Percentiles rank a stretch among this genome's conserved stretches.
These are phyloP conservation scores for Tragelaphus imberbis DNA, from an alignment of 2,113 vertebrate genomes.

Conservation along the genomic window DNA sequence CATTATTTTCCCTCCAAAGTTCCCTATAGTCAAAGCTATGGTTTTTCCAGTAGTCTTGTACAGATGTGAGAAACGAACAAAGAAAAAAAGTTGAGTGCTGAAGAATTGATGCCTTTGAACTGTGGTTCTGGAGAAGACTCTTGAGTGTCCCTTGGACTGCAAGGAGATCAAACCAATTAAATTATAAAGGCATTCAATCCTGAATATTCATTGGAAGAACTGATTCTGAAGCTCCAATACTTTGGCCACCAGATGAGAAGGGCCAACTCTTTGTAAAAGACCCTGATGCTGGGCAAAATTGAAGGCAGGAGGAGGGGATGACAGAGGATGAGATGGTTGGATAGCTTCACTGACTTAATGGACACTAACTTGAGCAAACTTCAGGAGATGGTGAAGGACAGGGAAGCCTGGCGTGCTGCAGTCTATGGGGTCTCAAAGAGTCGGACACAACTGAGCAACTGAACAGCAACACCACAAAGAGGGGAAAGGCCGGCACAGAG, in stretches of 20 bases:
- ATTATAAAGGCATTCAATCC: neutral
- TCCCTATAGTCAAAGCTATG: neutral
- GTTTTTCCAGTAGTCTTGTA: neutral
- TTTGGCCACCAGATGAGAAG: neutral
- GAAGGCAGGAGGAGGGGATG: neutral
- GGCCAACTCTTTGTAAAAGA: neutral
- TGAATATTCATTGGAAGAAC: neutral
- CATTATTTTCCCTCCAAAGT: neutral
- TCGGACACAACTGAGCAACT: neutral
- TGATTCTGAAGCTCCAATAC: neutral
- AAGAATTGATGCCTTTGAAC: neutral
- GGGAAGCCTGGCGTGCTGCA: fast-evolving
- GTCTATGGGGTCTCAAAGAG: neutral
- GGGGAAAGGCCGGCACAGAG: neutral
- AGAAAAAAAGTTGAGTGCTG: neutral
- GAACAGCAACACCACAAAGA: neutral
- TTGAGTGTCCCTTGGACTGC: neutral
- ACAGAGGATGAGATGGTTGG: neutral
- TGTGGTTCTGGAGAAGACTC: neutral
- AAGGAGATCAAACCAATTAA: neutral
- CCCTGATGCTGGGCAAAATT: neutral
- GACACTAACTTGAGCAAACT: neutral
- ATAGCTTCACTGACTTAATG: neutral
- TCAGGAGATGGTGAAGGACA: neutral
- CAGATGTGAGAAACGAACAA: neutral